phyloP scores from a whole-genome alignment of 2,797 vertebrate species.

The Dromococcyx pavoninus region DNA sequence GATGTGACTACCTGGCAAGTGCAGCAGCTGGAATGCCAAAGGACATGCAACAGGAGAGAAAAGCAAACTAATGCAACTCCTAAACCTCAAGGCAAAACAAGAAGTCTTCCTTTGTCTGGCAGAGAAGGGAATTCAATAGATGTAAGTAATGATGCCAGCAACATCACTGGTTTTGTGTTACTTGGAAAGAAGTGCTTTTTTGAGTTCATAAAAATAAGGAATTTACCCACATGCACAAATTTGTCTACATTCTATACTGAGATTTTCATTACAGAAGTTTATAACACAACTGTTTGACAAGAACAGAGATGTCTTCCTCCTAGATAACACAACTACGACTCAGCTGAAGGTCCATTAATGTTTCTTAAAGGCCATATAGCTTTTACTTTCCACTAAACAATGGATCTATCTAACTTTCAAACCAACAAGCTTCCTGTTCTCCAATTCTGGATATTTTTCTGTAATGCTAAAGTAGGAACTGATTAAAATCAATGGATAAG shows the following conservation, averaged over 20 bases:
- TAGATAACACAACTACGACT: background rate
- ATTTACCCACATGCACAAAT: background rate
- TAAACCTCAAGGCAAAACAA: background rate
- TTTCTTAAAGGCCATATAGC: background rate
- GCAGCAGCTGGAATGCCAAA: background rate
- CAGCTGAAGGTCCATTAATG: background rate
- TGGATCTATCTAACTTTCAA: background rate
- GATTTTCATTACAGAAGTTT: background rate
- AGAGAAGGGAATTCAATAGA: background rate
- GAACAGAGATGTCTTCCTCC: background rate
- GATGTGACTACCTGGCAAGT: background rate
- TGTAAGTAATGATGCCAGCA: background rate
- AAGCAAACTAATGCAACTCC: background rate
- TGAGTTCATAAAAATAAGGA: background rate
- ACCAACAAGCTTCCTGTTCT: background rate
- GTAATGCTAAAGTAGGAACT: background rate
- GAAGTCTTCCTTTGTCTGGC: background rate
- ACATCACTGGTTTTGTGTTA: background rate
- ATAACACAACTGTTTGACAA: background rate
- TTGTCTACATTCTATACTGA: background rate
- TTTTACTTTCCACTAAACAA: background rate
- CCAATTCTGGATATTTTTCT: background rate
- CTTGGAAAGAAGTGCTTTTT: background rate
- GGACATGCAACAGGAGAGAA: background rate
- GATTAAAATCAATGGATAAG: background rate